These are phyloP conservation scores for Crocuta crocuta DNA, from an alignment of 2,113 vertebrate species.

Conservation along the genomic window DNA sequence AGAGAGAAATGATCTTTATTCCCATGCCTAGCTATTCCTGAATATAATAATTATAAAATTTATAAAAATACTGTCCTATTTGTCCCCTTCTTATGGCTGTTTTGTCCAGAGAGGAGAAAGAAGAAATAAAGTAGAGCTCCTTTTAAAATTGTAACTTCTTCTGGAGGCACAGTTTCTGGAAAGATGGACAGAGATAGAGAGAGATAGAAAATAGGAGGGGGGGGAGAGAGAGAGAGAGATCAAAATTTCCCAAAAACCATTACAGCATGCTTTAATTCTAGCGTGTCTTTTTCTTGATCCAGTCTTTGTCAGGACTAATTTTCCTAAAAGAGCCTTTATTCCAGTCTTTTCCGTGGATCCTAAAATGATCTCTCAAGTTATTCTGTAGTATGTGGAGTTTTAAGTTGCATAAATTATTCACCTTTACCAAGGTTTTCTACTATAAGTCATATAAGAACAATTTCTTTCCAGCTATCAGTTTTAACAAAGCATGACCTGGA, in stretches of 20 bases:
- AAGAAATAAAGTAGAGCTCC: slow-evolving; percentile 1
- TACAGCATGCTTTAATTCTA: neutral
- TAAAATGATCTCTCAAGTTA: neutral
- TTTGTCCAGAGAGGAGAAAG: neutral
- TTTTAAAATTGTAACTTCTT: neutral
- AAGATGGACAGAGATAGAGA: neutral
- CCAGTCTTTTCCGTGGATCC: neutral
- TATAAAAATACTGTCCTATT: neutral
- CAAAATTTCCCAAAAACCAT: neutral
- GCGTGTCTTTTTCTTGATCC: neutral
- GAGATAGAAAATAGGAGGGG: neutral
- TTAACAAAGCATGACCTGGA: neutral
- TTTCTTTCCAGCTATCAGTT: neutral
- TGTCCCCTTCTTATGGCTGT: neutral
- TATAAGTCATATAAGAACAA: neutral
- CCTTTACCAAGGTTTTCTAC: neutral
- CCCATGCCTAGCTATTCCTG: neutral
- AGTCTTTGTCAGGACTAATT: neutral
- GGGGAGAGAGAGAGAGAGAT: neutral
- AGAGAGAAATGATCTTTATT: slow-evolving; percentile 18
- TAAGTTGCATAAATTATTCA: neutral
- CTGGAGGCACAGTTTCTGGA: neutral
- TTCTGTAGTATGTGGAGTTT: neutral
- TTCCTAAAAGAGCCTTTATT: neutral
- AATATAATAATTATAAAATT: neutral